Conservation (phyloP, 2,888 invertebrate genomes). For the Brachypterus glaber region DNA sequence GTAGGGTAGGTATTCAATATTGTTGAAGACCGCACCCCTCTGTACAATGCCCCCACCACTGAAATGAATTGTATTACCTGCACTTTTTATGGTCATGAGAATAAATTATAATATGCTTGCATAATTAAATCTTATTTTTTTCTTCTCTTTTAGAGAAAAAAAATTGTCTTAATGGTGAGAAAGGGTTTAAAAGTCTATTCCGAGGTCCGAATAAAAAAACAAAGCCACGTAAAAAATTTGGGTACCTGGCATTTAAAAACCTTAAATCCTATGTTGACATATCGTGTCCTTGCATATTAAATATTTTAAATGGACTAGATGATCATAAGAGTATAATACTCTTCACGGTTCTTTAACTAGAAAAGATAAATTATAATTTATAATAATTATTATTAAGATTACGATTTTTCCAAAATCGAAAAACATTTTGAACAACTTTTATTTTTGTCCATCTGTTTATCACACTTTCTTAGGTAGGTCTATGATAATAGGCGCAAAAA, state of each 20-base stretch:
- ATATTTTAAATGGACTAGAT: constrained; percentile 37
- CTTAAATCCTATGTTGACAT: constrained; percentile 38
- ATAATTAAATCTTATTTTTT: constrained; percentile 9
- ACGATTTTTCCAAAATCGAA: not conserved
- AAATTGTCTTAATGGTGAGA: constrained; percentile 31
- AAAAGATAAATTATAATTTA: not conserved
- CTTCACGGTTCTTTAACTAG: not conserved
- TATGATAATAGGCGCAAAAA: no score
- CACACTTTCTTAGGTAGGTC: no score
- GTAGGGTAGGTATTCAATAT: no score
- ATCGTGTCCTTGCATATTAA: constrained; percentile 42
- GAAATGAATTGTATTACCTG: not conserved
- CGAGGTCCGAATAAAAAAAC: constrained; percentile 33
- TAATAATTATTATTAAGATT: not conserved
- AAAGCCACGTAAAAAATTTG: constrained; percentile 24
- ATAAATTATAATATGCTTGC: no score
- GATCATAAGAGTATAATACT: constrained; percentile 32
- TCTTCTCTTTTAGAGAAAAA: constrained; percentile 11
- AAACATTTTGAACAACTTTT: not conserved
- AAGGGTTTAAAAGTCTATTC: constrained; percentile 27
- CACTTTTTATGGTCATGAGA: not conserved
- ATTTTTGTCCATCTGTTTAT: no score
- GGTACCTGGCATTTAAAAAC: constrained; percentile 37
- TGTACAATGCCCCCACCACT: not conserved
- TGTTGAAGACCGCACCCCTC: no score